Percentiles rank a stretch among this genome's conserved stretches.
phyloP scores from a whole-genome alignment of 2,113 vertebrate genomes.

The Strix aluco region DNA sequence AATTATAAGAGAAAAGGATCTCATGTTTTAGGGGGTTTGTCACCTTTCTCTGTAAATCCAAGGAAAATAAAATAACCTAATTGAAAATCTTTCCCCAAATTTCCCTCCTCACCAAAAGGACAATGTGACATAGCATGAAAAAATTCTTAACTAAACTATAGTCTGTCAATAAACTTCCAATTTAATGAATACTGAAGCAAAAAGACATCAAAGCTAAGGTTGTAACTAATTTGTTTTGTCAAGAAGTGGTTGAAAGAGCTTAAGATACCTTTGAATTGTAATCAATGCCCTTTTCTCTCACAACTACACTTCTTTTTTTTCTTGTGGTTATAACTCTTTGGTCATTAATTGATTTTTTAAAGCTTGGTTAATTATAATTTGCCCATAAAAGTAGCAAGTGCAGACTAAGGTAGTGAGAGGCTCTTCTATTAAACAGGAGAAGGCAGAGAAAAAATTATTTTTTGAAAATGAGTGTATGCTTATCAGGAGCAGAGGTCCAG shows the following conservation, averaged over 20 bases:
- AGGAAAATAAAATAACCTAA: not conserved
- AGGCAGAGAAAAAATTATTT: not conserved
- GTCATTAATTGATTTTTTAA: not conserved
- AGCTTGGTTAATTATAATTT: not conserved
- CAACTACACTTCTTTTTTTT: not conserved
- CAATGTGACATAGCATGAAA: not conserved
- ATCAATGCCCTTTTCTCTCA: not conserved
- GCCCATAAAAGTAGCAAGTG: not conserved
- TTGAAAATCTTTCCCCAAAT: not conserved
- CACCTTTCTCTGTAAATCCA: not conserved
- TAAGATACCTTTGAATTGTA: not conserved
- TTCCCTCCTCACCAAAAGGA: not conserved
- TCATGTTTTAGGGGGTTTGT: not conserved
- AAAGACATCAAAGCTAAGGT: not conserved
- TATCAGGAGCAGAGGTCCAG: not conserved
- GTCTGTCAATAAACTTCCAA: not conserved
- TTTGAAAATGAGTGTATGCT: not conserved
- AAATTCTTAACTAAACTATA: not conserved
- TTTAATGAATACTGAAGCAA: not conserved
- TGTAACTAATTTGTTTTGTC: slow-evolving; percentile 9
- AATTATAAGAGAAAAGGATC: not conserved
- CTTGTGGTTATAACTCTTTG: not conserved
- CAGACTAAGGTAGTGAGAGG: not conserved
- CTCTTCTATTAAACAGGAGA: not conserved
- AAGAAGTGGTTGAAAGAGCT: not conserved